A percentile compares a stretch with the other conserved stretches of the same genome.
Conservation (phyloP, 2,113 vertebrate species). For the Siniperca knerii region DNA sequence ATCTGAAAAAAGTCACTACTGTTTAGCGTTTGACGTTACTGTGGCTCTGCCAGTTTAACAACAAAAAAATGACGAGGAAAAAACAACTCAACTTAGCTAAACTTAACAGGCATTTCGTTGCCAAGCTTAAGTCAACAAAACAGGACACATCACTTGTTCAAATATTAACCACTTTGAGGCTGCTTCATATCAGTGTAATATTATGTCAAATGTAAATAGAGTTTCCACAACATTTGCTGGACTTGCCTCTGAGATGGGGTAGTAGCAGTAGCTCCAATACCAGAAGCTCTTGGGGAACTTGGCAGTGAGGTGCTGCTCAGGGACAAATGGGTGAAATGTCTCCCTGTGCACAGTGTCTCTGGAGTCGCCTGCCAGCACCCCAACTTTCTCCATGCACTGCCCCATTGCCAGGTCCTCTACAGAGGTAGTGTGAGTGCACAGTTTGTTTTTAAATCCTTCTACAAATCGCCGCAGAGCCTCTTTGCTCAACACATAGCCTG, state of each 20-base stretch:
- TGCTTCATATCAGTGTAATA: neutral
- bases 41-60: neutral
- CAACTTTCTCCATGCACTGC: constrained; percentile 86
- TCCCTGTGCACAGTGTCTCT: constrained; percentile 80
- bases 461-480: constrained; percentile 81
- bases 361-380: constrained; percentile 83
- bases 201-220: neutral
- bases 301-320: constrained; percentile 82
- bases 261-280: constrained; percentile 90
- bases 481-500: constrained; percentile 85
- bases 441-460: constrained; percentile 76
- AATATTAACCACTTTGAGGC: neutral
- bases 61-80: neutral
- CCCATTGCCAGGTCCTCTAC: constrained; percentile 86
- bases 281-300: constrained; percentile 87
- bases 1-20: too few relatives aligned
- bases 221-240: neutral
- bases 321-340: constrained; percentile 86
- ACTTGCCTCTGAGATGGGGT: constrained; percentile 87
- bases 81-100: too few relatives aligned
- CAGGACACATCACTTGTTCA: neutral
- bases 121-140: too few relatives aligned
- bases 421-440: constrained; percentile 80
- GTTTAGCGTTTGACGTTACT: neutral
- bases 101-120: too few relatives aligned